Conservation (phyloP, 2,888 invertebrate species). For the Nowickia ferox region DNA sequence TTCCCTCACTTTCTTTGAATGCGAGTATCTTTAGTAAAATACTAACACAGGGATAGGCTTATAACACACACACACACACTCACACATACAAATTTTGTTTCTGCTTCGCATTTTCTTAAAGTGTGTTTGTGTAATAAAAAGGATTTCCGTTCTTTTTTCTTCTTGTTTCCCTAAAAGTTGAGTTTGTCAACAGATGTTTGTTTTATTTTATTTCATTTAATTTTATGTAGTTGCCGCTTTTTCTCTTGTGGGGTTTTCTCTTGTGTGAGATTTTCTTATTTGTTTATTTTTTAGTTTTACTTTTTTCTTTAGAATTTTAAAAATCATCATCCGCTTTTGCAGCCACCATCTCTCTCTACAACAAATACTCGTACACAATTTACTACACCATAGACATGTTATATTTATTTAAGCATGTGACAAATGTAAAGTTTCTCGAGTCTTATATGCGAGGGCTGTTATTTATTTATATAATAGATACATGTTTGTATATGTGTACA, state of each 20-base stretch:
- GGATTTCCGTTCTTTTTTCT: slow-evolving; percentile 66
- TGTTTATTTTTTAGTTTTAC: slow-evolving; percentile 35
- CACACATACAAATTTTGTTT: background rate
- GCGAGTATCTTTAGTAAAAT: slow-evolving; percentile 5
- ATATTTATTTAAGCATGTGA: slow-evolving; percentile 58
- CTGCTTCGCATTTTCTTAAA: background rate
- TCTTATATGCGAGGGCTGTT: slow-evolving; percentile 28
- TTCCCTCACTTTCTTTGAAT: slow-evolving; percentile 26
- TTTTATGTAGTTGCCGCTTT: slow-evolving; percentile 51
- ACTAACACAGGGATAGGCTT: slow-evolving; percentile 29
- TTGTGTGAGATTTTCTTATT: slow-evolving; percentile 44
- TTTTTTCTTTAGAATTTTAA: slow-evolving; percentile 28
- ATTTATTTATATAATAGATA: background rate
- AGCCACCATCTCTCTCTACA: slow-evolving; percentile 2
- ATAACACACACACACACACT: background rate
- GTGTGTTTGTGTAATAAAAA: slow-evolving; percentile 63
- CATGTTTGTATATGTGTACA: too few species aligned
- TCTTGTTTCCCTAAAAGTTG: slow-evolving; percentile 42
- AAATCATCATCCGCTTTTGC: slow-evolving; percentile 43
- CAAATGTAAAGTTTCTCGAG: slow-evolving; percentile 56
- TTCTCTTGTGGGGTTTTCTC: slow-evolving; percentile 45
- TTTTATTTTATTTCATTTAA: slow-evolving; percentile 64
- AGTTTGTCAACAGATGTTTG: slow-evolving; percentile 72
- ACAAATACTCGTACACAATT: slow-evolving; percentile 6
- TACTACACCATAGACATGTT: slow-evolving; percentile 49